Base-by-base conservation (phyloP, 1,140 invertebrate genomes). In the Orussus abietinus region DNA sequence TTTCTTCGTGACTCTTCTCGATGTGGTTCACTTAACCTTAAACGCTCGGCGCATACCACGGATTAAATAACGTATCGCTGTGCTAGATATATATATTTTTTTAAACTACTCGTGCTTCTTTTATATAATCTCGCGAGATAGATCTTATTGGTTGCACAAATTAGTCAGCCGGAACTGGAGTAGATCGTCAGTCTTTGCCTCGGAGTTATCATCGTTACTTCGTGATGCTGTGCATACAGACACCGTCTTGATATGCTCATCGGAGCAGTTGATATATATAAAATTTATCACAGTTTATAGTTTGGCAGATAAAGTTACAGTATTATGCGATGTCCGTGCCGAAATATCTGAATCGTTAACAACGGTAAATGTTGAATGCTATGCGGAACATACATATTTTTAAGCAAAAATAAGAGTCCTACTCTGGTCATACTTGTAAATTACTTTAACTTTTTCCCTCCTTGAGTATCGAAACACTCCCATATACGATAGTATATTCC, bases 401-500 rank as follows among this genome's bases (percentile, higher is more conserved):
- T 3, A 37, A 2, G 28, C 12, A 3, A 33, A n/a, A 4, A 18
- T 10, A 14, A 18, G 20, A 37, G 37, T 33, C 25, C 15, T 30
- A 38, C 19, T 32, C 35, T 34, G 35, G 19, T 7, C 25, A 43
- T 3, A 25, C 15, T 21, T 45, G 31, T 19, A 12, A 39, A 20
- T 39, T 25, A 29, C 19, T 14, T 26, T 39, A 7, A 7, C 38
- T 43, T 49, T 48, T 48, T 51, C 29, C 14, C 49, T 57, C 38
- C 39, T 42, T 49, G 41, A 49, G 47, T 56, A 46, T 26, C 41
- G 50, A 40, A 42, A 49, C 42, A 47, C 30, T 39, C 39, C 48
- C 48, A 55, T 45, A 45, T 45, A 55, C 35, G 51, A 46, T 40
- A 51, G 53, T 43, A 55, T 11, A 49, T 51, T 57, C 60, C 52